Evolutionary conservation across 2,888 invertebrate genomes (phyloP).

Genomic region (Cerceris rybyensis): DNA sequence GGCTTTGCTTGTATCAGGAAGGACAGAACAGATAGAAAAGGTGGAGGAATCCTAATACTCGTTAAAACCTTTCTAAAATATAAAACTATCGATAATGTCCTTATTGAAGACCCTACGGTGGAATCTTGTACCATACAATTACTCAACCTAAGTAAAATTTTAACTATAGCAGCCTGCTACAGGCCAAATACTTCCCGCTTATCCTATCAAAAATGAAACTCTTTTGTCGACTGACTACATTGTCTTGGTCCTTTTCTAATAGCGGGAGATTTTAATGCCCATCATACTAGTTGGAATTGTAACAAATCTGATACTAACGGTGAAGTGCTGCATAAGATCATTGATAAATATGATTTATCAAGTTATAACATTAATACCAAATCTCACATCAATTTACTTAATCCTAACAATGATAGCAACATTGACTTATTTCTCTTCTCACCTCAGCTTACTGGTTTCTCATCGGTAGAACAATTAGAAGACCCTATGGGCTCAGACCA

Average conservation of each 20-base stretch:
- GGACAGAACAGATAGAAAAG: not conserved
- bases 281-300: not conserved
- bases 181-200: not conserved
- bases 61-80: not conserved
- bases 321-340: not conserved
- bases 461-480: not conserved
- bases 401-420: not conserved
- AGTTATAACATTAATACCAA: not conserved
- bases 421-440: not conserved
- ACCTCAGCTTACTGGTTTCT: not conserved
- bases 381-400: not conserved
- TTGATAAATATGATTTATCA: not conserved
- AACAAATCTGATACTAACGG: not conserved
- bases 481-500: not conserved
- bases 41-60: not conserved
- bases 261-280: not conserved
- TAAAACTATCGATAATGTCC: not conserved
- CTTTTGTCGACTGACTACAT: not conserved
- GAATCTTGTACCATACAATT: not conserved
- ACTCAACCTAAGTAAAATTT: not conserved
- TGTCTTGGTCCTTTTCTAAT: not conserved
- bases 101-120: not conserved
- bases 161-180: not conserved
- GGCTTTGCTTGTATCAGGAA: not conserved
- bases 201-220: not conserved